phyloP scores from a whole-genome alignment of 2,888 invertebrate species.

The Creontiades dilutus region DNA sequence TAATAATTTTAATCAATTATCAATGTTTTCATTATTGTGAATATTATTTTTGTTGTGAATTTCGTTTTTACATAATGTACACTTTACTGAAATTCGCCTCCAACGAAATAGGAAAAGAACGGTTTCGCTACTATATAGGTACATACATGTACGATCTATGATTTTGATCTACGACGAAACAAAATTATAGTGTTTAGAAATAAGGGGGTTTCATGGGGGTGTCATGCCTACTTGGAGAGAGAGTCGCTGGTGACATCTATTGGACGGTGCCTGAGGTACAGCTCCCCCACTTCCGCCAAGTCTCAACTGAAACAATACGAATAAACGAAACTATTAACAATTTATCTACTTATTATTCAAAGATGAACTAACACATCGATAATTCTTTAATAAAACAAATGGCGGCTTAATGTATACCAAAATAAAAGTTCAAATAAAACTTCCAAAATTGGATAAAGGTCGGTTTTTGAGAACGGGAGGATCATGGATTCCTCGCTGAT shows the following conservation, averaged over 20 bases:
- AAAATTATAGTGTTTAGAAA: background rate
- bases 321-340: background rate
- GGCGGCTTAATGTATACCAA: too few species aligned
- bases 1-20: too few species aligned
- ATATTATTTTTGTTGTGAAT: too few species aligned
- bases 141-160: background rate
- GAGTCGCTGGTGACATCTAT: constrained; percentile 80
- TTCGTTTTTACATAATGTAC: background rate
- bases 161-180: constrained; percentile 1
- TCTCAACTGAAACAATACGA: constrained; percentile 80
- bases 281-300: constrained; percentile 82
- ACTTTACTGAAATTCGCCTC: background rate
- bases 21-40: too few species aligned
- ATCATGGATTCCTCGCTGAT: too few species aligned
- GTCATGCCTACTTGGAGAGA: constrained; percentile 76
- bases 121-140: constrained; percentile 25
- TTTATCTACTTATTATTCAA: background rate
- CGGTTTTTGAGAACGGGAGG: too few species aligned
- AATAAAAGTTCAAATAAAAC: too few species aligned
- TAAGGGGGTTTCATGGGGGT: constrained; percentile 71
- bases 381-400: too few species aligned
- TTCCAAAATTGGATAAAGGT: too few species aligned
- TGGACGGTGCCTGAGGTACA: constrained; percentile 77
- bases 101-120: background rate
- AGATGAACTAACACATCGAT: too few species aligned